Percentiles rank a stretch among this genome's conserved stretches.
These are phyloP conservation scores for Vanessa cardui DNA, from an alignment of 2,888 invertebrate species.

Conservation along the genomic window DNA sequence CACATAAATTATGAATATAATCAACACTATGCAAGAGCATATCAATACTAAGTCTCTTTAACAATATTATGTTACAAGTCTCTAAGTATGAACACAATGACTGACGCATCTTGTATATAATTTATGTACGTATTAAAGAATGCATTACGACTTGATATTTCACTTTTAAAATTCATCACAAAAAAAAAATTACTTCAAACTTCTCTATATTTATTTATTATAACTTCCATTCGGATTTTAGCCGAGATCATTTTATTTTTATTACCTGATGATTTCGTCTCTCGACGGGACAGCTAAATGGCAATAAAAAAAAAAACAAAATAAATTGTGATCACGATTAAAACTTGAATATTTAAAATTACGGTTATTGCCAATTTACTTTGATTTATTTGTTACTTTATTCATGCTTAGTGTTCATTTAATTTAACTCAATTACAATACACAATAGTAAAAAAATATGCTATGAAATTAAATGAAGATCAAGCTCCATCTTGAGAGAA, in stretches of 20 bases:
- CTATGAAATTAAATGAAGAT: constrained; percentile 7
- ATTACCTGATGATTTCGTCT: no score
- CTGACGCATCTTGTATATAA: neutral
- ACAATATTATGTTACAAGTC: constrained; percentile 2
- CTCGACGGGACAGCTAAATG: no score
- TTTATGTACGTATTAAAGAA: no score
- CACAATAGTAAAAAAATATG: neutral
- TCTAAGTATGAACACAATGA: neutral
- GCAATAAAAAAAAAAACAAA: no score
- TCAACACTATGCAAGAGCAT: constrained; percentile 29
- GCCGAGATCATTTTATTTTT: no score
- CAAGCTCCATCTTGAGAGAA: neutral
- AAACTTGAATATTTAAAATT: no score
- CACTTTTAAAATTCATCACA: no score
- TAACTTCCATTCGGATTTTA: no score
- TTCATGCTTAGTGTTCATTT: neutral
- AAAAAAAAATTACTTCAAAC: no score
- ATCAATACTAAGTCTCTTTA: neutral
- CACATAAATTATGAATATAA: constrained; percentile 8
- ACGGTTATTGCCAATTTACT: neutral
- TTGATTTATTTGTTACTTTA: neutral
- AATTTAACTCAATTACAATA: constrained; percentile 6
- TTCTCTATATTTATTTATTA: no score
- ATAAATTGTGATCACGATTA: no score
- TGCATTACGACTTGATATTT: no score